Conservation (phyloP, 1,140 invertebrate genomes). For the Rhopalosiphum maidis region DNA sequence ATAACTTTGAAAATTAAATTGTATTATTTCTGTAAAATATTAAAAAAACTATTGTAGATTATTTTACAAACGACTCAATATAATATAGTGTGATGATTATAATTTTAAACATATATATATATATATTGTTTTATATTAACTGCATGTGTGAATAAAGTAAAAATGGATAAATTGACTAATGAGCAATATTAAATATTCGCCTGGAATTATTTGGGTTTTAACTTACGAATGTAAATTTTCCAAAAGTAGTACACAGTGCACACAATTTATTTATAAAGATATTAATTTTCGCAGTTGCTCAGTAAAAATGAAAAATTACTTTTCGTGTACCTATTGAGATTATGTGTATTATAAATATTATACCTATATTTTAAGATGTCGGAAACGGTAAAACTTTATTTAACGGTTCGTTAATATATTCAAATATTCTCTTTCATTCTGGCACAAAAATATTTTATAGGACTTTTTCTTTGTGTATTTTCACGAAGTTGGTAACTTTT, state of each 20-base stretch:
- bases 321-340: background rate
- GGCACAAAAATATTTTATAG: background rate
- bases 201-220: background rate
- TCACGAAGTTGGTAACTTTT: background rate
- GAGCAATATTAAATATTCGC: background rate
- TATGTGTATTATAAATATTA: background rate
- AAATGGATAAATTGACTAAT: background rate
- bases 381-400: constrained; percentile 4
- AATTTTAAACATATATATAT: too few relatives aligned
- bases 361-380: background rate
- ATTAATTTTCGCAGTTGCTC: background rate
- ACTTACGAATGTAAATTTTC: background rate
- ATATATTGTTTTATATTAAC: background rate
- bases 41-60: too few relatives aligned
- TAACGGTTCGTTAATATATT: background rate
- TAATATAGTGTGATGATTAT: too few relatives aligned
- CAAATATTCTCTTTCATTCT: constrained; percentile 4
- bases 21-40: too few relatives aligned
- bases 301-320: constrained; percentile 1
- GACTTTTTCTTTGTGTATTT: background rate
- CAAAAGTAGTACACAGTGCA: background rate
- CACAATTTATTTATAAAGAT: background rate
- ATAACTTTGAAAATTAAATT: too few relatives aligned
- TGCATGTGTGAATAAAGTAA: background rate
- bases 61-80: too few relatives aligned